phyloP scores from a whole-genome alignment of 2,113 vertebrate species.

The Sialia sialis region DNA sequence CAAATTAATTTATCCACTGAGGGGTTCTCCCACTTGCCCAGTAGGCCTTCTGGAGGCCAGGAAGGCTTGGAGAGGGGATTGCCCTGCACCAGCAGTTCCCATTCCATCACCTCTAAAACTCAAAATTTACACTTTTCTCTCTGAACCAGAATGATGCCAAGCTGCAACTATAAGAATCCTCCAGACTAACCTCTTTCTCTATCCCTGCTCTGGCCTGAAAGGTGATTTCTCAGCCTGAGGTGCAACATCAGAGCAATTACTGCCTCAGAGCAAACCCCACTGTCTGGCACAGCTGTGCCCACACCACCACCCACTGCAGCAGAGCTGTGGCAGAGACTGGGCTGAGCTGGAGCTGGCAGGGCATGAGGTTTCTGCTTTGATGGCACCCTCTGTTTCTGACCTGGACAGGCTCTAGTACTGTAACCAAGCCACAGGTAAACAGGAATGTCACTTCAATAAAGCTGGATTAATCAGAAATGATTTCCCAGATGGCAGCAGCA shows the following conservation, averaged over 20 bases:
- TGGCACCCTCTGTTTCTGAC: not conserved
- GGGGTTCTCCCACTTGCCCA: not conserved
- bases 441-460: not conserved
- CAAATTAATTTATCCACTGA: not conserved
- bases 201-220: not conserved
- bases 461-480: not conserved
- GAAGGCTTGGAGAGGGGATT: not conserved
- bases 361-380: not conserved
- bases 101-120: not conserved
- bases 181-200: not conserved
- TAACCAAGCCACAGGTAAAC: not conserved
- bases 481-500: not conserved
- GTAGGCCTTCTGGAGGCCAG: not conserved
- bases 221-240: not conserved
- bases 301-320: not conserved
- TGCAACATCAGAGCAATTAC: not conserved
- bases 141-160: not conserved
- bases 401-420: not conserved
- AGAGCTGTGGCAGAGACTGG: not conserved
- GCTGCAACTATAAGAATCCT: not conserved
- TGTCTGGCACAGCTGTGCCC: not conserved
- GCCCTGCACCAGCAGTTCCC: not conserved
- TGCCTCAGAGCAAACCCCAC: not conserved
- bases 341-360: not conserved
- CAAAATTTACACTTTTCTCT: not conserved